Evolutionary conservation across 2,797 vertebrate species (phyloP), one percentile per base, ranked within the genome.

Genomic region (Fundulus diaphanus): DNA sequence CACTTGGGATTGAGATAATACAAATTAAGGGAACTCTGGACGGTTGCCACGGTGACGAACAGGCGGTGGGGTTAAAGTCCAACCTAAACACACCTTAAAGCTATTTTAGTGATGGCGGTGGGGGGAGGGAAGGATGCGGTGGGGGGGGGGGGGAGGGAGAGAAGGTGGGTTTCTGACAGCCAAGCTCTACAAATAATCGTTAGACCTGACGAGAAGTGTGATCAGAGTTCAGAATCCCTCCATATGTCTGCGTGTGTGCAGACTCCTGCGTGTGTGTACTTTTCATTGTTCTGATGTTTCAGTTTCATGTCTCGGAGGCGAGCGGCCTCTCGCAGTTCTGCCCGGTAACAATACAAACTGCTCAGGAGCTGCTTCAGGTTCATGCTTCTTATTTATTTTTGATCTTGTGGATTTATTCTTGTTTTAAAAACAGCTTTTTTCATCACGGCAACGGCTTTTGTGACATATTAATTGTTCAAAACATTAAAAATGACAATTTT

Each of bases 61-160:
- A 89, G 85, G 86, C 82, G 52, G 75, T 72, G 85, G 84, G 93
- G 94, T 93, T 91, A 94, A 94, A 95, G 94, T 95, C 93, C 92
- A 93, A 90, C 89, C 88, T 90, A 93, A 94, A 94, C 93, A 93
- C 90, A 94, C 91, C 93, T 95, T 93, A 91, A 88, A 93, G 93
- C 92, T 94, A 94, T 94, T 94, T 94, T 90, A 90, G 91, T 92
- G 91, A 90, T 89, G 84, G 87, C 59, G 81, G 77, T 37, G 80
- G 83, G 76, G 80, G 83, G 79, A 48, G 49, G 76, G 79, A 68
- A 44, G 63, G 72, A 52, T 5, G 29, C 52, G 24, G 77, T 0
- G 2, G 46, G 52, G 29, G 63, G 7, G 40, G n/a, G n/a, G n/a
- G n/a, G 65, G 80, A 51, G 16, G 74, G 48, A 54, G 68, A 6